These are phyloP conservation scores for Anolis apletophallus DNA, from an alignment of 2,797 vertebrate genomes.

Conservation along the genomic window DNA sequence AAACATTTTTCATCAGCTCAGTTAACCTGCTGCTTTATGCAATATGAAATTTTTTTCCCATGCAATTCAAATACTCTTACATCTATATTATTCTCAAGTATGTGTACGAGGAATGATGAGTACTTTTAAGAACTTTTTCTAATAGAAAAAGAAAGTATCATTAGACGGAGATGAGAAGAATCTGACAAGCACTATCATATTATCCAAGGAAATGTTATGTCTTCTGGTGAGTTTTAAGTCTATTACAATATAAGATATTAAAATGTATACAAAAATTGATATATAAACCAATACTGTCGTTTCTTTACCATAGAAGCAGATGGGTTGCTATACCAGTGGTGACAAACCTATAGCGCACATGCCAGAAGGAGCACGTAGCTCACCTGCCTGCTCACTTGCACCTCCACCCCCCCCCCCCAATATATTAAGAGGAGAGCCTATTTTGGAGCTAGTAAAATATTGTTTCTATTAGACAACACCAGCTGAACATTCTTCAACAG, in stretches of 20 bases:
- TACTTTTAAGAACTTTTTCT: background rate
- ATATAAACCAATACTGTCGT: background rate
- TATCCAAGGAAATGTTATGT: background rate
- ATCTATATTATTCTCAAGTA: slow-evolving; percentile 30
- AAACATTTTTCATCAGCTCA: slow-evolving; percentile 31
- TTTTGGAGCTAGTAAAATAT: background rate
- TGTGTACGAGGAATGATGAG: background rate
- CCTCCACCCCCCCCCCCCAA: too few species aligned
- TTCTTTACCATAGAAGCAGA: background rate
- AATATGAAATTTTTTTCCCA: background rate
- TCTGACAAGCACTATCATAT: background rate
- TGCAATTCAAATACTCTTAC: background rate
- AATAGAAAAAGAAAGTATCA: background rate
- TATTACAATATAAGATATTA: background rate
- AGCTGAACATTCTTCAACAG: background rate
- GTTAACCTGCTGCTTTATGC: background rate
- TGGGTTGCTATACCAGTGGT: background rate
- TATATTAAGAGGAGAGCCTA: background rate
- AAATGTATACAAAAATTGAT: background rate
- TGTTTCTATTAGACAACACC: background rate
- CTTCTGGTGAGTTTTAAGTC: background rate
- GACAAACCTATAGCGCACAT: too few species aligned
- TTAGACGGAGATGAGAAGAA: background rate
- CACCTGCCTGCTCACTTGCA: too few species aligned
- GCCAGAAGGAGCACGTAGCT: too few species aligned